Evolutionary conservation across 2,797 vertebrate genomes (phyloP), one percentile per base, ranked within the genome.

Genomic region (Pseudomugil gertrudae): DNA sequence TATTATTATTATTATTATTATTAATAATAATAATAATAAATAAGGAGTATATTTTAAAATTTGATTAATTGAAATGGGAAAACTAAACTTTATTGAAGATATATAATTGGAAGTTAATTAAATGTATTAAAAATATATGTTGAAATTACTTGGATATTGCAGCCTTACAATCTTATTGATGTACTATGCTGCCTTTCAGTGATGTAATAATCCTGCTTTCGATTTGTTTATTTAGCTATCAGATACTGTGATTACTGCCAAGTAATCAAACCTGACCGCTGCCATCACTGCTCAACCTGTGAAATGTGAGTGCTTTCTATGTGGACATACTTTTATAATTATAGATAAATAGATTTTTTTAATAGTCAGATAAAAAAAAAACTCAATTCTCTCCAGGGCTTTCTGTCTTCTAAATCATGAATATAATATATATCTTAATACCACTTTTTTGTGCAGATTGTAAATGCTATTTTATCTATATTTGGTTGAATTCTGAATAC

Each of bases 261-360:
- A 86, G 79, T 98, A 33, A 95, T 99, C 89, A 99, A 99, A 89
- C 97, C 98, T 24, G 98, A 98, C 88, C 94, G 97, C 66, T 96
- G 96, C 58, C 97, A 99, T 86, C 98, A 99, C 92, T 99, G 98
- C 84, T 98, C 97, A 27, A 96, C 96, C 0, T 99, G 98, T 82
- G 96, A 99, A 73, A 88, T 90, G 97, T 99, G 90, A 97, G 97
- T 94, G 27, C 26, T 63, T 61, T 58, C 21, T 26, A 1, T 24
- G 6, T 57, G 10, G 27, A 21, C n/a, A 48, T n/a, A 4, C 33
- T 29, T n/a, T 9, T 29, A 15, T 17, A 30, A 23, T 27, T 19
- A 43, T 2, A 13, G 3, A 57, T 23, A 2, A 21, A 24, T 26
- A 13, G n/a, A 14, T 38, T 14, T 1, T 33, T 26, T 3, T 19